Percentiles rank a stretch among this genome's conserved stretches.
Evolutionary conservation across 2,113 vertebrate species (phyloP).

Genomic region (Nerophis ophidion): DNA sequence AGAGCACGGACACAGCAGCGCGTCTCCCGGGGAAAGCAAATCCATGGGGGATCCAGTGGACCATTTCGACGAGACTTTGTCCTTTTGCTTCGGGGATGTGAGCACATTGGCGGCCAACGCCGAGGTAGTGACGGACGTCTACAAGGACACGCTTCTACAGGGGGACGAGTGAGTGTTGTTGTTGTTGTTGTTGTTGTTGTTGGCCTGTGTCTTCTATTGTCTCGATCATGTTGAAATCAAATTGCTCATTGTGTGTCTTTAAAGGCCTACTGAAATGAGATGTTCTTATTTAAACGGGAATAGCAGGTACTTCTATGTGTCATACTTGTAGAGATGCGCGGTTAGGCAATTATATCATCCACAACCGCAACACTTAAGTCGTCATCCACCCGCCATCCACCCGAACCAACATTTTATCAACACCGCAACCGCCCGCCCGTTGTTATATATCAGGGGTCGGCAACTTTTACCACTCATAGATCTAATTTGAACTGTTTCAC

Average conservation of each 20-base stretch:
- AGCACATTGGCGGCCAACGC: slow-evolving; percentile 56
- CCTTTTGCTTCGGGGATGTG: slow-evolving; percentile 74
- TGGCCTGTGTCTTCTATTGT: not conserved
- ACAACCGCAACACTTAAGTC: too few species aligned
- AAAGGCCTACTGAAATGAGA: too few species aligned
- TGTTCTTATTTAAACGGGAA: too few species aligned
- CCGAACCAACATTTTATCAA: too few species aligned
- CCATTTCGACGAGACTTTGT: slow-evolving; percentile 76
- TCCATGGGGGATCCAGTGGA: slow-evolving; percentile 66
- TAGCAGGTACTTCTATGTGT: too few species aligned
- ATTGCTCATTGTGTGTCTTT: not conserved
- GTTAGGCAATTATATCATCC: too few species aligned
- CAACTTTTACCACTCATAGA: too few species aligned
- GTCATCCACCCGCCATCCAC: too few species aligned
- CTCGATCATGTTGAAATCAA: not conserved
- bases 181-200: slow-evolving; percentile 8
- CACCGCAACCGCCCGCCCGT: too few species aligned
- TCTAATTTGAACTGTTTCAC: too few species aligned
- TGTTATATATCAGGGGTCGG: too few species aligned
- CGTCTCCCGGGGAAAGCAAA: slow-evolving; percentile 41
- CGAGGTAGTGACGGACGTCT: slow-evolving; percentile 69
- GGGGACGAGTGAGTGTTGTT: slow-evolving; percentile 84
- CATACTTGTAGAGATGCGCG: too few species aligned
- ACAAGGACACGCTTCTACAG: slow-evolving; percentile 78
- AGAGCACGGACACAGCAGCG: slow-evolving; percentile 49